Evolutionary conservation across 2,113 vertebrate species (phyloP).

Genomic region (Alosa alosa): DNA sequence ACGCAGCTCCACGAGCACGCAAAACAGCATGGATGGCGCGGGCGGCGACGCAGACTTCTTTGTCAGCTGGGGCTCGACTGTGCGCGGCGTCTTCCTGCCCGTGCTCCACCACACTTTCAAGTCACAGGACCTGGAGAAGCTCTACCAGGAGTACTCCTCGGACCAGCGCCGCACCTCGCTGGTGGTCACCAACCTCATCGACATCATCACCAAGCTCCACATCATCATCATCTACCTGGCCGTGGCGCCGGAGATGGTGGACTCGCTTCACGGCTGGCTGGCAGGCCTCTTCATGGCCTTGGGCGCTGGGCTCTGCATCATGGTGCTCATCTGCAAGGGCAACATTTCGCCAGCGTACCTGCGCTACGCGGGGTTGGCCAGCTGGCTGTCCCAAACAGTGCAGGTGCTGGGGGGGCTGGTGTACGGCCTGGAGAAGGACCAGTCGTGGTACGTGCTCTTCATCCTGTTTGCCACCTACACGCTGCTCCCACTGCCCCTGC

Average conservation of each 20-base stretch:
- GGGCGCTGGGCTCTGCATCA: slow-evolving; percentile 48
- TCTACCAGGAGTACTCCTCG: slow-evolving; percentile 64
- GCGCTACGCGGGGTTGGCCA: slow-evolving; percentile 58
- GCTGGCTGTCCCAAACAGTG: slow-evolving; percentile 62
- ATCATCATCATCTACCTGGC: slow-evolving; percentile 50
- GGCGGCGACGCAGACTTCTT: slow-evolving; percentile 56
- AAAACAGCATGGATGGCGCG: slow-evolving; percentile 8
- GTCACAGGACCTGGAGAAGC: slow-evolving; percentile 60
- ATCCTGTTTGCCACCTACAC: slow-evolving; percentile 64
- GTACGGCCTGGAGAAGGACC: slow-evolving; percentile 55
- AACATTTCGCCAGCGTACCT: slow-evolving; percentile 55
- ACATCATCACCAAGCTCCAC: slow-evolving; percentile 59
- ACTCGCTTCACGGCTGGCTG: slow-evolving; percentile 50
- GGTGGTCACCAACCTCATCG: slow-evolving; percentile 60
- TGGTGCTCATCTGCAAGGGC: slow-evolving; percentile 53
- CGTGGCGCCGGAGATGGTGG: slow-evolving; percentile 45
- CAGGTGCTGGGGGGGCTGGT: slow-evolving; percentile 56
- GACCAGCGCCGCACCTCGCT: slow-evolving; percentile 60
- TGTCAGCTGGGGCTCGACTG: slow-evolving; percentile 47
- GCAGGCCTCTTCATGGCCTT: slow-evolving; percentile 53
- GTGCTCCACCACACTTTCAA: slow-evolving; percentile 62
- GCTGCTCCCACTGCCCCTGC: slow-evolving; percentile 62
- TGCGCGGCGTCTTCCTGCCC: slow-evolving; percentile 59
- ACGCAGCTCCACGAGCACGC: neutral
- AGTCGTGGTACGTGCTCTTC: slow-evolving; percentile 68